Base-by-base conservation (phyloP, 1,140 invertebrate genomes). In the Andrena cerasifolii region DNA sequence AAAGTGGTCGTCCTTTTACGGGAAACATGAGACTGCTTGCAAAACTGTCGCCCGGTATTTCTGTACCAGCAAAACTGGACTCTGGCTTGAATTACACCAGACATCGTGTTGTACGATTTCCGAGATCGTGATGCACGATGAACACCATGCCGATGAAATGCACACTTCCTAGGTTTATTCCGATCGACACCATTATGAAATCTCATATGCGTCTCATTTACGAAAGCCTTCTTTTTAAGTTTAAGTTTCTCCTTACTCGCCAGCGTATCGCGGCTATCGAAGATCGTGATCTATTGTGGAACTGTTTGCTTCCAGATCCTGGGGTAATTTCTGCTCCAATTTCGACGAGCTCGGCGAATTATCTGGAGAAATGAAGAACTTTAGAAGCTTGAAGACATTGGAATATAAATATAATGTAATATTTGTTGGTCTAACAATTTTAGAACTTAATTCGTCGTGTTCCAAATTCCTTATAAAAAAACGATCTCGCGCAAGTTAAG, bases 11-110 rank as follows among this genome's bases (percentile, higher is more conserved):
- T 76, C 73, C 73, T 76, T 61, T 61, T 68, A 58, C 36, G 21
- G 61, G 80, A 77, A 83, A 83, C 58, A 53, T 21, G 78, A 83
- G 43, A 80, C 40, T 80, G 59, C 51, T 80, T 82, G 81, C 81
- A 80, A 83, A 80, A 83, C 61, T 75, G 45, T 66, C 53, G 28
- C 59, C 26, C 43, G 72, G 72, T 66, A 83, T 83, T 83, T 77
- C 66, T 79, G 59, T 72, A 54, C 59, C 53, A 76, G 81, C 78
- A 74, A 68, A 83, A 73, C 67, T 68, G 56, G 56, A 33, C 73
- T 58, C 16, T 43, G 51, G 63, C 21, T 80, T 70, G 40, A 80
- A 80, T 83, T 80, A 83, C 78, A 77, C 47, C 43, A 79, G 63
- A 80, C 65, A 75, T 79, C 73, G 45, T 73, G 81, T 72, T 43